Conservation (phyloP, 30 jellyfish, hydroid and myxozoan genomes). For the Mastigias papua region DNA sequence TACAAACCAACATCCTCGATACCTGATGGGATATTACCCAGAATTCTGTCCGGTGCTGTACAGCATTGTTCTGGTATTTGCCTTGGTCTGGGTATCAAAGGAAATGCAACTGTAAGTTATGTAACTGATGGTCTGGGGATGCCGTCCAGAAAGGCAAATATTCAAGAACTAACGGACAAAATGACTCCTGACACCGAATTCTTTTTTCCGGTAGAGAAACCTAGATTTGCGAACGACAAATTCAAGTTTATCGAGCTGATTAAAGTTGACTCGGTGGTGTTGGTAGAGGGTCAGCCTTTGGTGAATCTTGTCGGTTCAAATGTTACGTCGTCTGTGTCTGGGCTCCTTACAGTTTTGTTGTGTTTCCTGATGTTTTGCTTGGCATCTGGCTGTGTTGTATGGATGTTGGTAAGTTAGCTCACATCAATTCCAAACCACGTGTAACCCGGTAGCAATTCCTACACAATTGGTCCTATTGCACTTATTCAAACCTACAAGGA, state of each 20-base stretch:
- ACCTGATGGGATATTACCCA: constrained; percentile 47
- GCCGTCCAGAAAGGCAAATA: constrained; percentile 34
- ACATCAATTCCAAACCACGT: too few relatives aligned
- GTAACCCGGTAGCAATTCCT: too few relatives aligned
- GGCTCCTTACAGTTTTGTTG: constrained; percentile 8
- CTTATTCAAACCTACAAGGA: too few relatives aligned
- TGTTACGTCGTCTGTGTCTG: background rate
- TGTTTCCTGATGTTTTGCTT: constrained; percentile 46
- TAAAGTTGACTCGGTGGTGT: constrained; percentile 23
- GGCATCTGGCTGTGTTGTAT: constrained; percentile 39
- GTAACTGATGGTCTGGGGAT: constrained; percentile 33
- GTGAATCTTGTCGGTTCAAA: constrained; percentile 30
- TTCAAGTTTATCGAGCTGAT: constrained; percentile 30
- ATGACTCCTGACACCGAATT: constrained; percentile 53
- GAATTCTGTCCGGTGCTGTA: constrained; percentile 20
- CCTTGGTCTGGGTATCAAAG: constrained; percentile 34
- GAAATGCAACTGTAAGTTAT: constrained; percentile 46
- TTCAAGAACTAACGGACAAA: constrained; percentile 20
- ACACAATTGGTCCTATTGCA: too few relatives aligned
- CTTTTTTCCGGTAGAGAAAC: constrained; percentile 65
- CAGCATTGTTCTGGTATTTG: constrained; percentile 62
- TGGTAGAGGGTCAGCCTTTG: constrained; percentile 62
- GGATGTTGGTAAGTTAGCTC: constrained; percentile 51
- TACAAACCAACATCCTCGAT: constrained; percentile 13
- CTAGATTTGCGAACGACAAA: constrained; percentile 34